Percentiles rank a stretch among this genome's conserved stretches.
These are phyloP conservation scores for Ectropis grisescens DNA, from an alignment of 1,140 invertebrate species.

Conservation along the genomic window DNA sequence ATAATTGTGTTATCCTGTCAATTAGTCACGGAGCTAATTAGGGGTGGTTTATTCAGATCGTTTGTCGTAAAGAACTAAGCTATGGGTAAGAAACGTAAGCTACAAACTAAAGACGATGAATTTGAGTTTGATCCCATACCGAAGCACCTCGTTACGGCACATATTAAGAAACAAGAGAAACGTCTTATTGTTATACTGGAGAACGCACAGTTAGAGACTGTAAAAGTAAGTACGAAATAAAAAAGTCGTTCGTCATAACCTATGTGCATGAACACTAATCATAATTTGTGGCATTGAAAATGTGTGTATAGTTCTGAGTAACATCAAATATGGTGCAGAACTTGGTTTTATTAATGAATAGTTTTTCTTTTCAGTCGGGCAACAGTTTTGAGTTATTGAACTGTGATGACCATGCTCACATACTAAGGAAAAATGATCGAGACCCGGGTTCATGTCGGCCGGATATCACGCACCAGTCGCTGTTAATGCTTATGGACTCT, in stretches of 20 bases:
- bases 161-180: conserved; percentile 86
- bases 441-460: conserved; percentile 89
- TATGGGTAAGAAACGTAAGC: conserved; percentile 80
- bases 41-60: too few species aligned
- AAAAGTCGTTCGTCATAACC: too few species aligned
- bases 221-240: conserved; percentile 86
- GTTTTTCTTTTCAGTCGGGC: conserved; percentile 76
- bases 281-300: too few species aligned
- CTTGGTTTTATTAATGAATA: too few species aligned
- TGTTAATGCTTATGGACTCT: conserved; percentile 96
- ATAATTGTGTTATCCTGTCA: too few species aligned
- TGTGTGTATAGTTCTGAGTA: too few species aligned
- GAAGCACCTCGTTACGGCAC: conserved; percentile 77
- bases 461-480: conserved; percentile 95
- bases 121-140: conserved; percentile 77
- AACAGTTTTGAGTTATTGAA: conserved; percentile 93
- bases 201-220: conserved; percentile 94
- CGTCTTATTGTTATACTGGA: conserved; percentile 94
- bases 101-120: conserved; percentile 70
- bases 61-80: too few species aligned
- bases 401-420: conserved; percentile 90
- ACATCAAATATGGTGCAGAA: too few species aligned
- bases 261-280: too few species aligned
- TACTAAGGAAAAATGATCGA: conserved; percentile 88
- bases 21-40: too few species aligned